These are phyloP conservation scores for Parascotia fuliginaria DNA, from an alignment of 2,888 invertebrate genomes.

Conservation along the genomic window DNA sequence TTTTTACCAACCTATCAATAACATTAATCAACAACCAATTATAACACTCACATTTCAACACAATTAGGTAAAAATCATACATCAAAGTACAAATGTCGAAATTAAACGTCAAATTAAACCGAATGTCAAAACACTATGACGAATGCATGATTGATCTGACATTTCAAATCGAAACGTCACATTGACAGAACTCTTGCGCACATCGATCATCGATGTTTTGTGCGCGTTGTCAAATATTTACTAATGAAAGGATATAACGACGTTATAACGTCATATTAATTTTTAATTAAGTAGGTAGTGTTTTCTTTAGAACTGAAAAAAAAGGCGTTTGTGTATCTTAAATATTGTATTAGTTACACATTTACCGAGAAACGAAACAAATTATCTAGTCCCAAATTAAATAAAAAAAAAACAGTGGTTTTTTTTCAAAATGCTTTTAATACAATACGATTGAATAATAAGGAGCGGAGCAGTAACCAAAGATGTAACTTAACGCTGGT, in stretches of 20 bases:
- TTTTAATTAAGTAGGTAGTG: too few species aligned
- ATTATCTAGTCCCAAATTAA: too few species aligned
- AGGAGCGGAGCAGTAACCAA: too few species aligned
- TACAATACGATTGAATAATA: too few species aligned
- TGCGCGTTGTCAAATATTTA: constrained; percentile 33
- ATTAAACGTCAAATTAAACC: constrained; percentile 23
- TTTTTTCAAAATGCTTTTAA: too few species aligned
- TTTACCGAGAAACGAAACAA: too few species aligned
- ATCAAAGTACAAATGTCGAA: constrained; percentile 18
- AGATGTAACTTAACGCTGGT: too few species aligned
- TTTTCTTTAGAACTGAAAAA: too few species aligned
- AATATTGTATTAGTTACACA: too few species aligned
- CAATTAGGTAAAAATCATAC: constrained; percentile 16
- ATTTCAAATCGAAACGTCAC: constrained; percentile 29
- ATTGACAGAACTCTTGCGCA: constrained; percentile 34
- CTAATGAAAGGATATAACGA: constrained; percentile 30
- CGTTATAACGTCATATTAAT: too few species aligned
- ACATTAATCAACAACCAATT: constrained; percentile 11
- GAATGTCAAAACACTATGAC: constrained; percentile 24
- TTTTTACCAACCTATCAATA: neutral
- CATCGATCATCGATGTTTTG: constrained; percentile 29
- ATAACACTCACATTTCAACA: constrained; percentile 9
- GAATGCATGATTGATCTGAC: constrained; percentile 37
- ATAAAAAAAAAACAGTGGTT: too few species aligned
- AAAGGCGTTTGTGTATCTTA: too few species aligned